A percentile compares a stretch with the other conserved stretches of the same genome.
phyloP scores from a whole-genome alignment of 2,888 invertebrate species.

The Phalera bucephala region DNA sequence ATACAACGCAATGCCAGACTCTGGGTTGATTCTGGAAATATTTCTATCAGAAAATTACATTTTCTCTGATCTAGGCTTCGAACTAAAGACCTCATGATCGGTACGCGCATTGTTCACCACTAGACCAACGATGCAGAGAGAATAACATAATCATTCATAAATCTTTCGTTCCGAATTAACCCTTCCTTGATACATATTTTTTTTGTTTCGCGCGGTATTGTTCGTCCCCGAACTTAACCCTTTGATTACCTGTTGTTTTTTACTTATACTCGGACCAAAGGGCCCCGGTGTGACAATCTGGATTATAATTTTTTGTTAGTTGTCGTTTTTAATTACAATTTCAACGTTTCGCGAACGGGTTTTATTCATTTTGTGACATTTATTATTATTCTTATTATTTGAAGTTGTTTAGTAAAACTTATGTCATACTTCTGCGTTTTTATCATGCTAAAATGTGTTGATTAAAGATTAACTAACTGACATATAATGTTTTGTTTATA shows the following conservation, averaged over 20 bases:
- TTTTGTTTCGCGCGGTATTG: slow-evolving; percentile 34
- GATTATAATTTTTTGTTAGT: slow-evolving; percentile 44
- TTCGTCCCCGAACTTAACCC: slow-evolving; percentile 64
- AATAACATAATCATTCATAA: slow-evolving; percentile 47
- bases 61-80: too few relatives aligned
- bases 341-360: slow-evolving; percentile 29
- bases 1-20: too few relatives aligned
- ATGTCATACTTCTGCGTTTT: too few relatives aligned
- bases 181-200: slow-evolving; percentile 61
- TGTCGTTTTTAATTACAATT: slow-evolving; percentile 53
- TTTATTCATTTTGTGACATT: slow-evolving; percentile 22
- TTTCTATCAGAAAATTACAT: too few relatives aligned
- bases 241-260: slow-evolving; percentile 74
- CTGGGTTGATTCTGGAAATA: too few relatives aligned
- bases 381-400: slow-evolving; percentile 4
- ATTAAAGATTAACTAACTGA: too few relatives aligned
- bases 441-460: too few relatives aligned
- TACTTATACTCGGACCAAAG: slow-evolving; percentile 42
- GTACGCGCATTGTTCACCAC: too few relatives aligned
- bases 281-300: slow-evolving; percentile 67
- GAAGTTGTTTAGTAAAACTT: too few relatives aligned
- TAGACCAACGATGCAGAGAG: too few relatives aligned
- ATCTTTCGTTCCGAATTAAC: slow-evolving; percentile 57
- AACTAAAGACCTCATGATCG: too few relatives aligned
- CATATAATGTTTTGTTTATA: too few relatives aligned